Evolutionary conservation across 2,888 invertebrate genomes (phyloP).

Genomic region (Stratiomys singularior): DNA sequence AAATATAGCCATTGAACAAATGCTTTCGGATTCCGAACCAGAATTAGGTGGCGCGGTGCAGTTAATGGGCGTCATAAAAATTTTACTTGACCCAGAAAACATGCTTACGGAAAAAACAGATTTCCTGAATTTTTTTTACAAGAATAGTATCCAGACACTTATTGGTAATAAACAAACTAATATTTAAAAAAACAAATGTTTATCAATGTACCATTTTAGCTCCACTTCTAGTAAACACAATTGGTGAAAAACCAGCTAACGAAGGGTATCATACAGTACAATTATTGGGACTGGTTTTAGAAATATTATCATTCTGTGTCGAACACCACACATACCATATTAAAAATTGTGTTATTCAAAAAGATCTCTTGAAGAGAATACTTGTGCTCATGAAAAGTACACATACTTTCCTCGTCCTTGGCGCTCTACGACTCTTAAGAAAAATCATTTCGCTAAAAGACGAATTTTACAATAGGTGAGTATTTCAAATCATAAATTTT

Average conservation of each 20-base stretch:
- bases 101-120: constrained; percentile 99
- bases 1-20: constrained; percentile 98
- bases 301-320: constrained; percentile 96
- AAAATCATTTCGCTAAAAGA: constrained; percentile 97
- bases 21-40: constrained; percentile 96
- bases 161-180: constrained; percentile 73
- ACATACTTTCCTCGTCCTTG: constrained; percentile 96
- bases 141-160: constrained; percentile 95
- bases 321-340: constrained; percentile 99
- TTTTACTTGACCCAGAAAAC: constrained; percentile 96
- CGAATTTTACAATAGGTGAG: constrained; percentile 89
- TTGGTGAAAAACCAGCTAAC: constrained; percentile 86
- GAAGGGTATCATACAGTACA: constrained; percentile 98
- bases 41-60: constrained; percentile 98
- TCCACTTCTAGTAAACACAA: constrained; percentile 93
- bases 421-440: constrained; percentile 96
- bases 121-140: constrained; percentile 98
- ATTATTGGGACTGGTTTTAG: constrained; percentile 91
- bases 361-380: constrained; percentile 94
- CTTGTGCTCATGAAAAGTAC: constrained; percentile 96
- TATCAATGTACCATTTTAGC: constrained; percentile 66
- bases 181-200: neutral
- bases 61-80: constrained; percentile 92
- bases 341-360: constrained; percentile 96
- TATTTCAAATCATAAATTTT: too few species aligned